A percentile compares a stretch with the other conserved stretches of the same genome.
Conservation (phyloP, 2,113 vertebrate species). For the Naja naja region DNA sequence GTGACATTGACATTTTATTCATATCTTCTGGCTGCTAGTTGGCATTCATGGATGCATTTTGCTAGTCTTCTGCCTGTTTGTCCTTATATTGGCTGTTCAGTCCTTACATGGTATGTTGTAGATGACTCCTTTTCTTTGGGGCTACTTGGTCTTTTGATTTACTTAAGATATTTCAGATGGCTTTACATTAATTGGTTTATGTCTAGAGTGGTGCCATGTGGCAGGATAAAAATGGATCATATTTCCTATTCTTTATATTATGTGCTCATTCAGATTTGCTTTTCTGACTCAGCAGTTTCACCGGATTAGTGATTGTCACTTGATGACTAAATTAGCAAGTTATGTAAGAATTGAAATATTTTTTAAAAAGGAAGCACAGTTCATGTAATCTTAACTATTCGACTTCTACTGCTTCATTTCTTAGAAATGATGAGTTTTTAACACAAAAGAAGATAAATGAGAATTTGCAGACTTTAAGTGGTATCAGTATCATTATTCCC, state of each 20-base stretch:
- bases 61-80: not conserved
- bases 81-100: not conserved
- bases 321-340: constrained; percentile 22
- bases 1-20: not conserved
- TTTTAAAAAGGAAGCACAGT: not conserved
- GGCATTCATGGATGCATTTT: not conserved
- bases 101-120: not conserved
- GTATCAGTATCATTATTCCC: not conserved
- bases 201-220: not conserved
- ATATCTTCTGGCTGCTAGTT: not conserved
- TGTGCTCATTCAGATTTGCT: constrained; percentile 46
- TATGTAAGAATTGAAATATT: not conserved
- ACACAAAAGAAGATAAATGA: not conserved
- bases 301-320: constrained; percentile 43
- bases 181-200: not conserved
- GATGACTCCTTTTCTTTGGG: not conserved
- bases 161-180: not conserved
- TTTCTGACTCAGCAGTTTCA: constrained; percentile 51
- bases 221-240: constrained; percentile 19
- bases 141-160: not conserved
- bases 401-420: not conserved
- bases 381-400: constrained; percentile 11
- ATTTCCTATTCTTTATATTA: constrained; percentile 8
- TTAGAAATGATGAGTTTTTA: not conserved
- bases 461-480: not conserved